Evolutionary conservation across 2,888 invertebrate species (phyloP), one percentile per base, ranked within the genome.

Genomic region (Lepidonotus clava): DNA sequence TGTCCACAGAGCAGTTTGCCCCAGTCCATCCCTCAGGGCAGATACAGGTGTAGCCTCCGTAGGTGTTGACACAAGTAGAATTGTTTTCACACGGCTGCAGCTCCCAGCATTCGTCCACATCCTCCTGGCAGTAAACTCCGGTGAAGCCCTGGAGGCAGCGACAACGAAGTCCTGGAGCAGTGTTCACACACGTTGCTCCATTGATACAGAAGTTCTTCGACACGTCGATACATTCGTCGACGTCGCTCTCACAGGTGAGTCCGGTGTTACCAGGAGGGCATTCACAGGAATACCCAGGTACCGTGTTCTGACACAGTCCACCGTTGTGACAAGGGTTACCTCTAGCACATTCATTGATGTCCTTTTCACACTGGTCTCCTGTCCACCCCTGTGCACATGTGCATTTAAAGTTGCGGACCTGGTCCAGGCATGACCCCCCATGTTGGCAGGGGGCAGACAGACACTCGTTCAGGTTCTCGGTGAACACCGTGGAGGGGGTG

Each of bases 381-480:
- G 61, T 61, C 61, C 61, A 61, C 28, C 61, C 61, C n/a, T 18
- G 28, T 18, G 61, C 61, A 61, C 61, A 61, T 61, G 21, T 32
- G 24, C 61, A 61, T 32, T 14, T 24, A 32, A 61, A 61, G 28
- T 32, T 61, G 61, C 14, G 61, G 28, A 61, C 28, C 11, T 11
- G 5, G 61, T 61, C 61, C 61, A 61, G 4, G 14, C 61, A 61
- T 11, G 61, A 61, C 8, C 28, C 61, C 5, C 24, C 24, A 32
- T 61, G 21, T 4, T n/a, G 61, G 28, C 61, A 61, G 28, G 61
- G 61, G 61, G 1, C 24, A 32, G 61, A 61, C 28, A 24, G 24
- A 28, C 61, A 61, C 28, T 61, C 61, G 61, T 61, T 32, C 28
- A 61, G 61, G 61, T 61, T 61, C 61, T 61, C 61, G 24, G 61